Evolutionary conservation across 1,140 invertebrate species (phyloP).

Genomic region (Drosophila paulistorum): DNA sequence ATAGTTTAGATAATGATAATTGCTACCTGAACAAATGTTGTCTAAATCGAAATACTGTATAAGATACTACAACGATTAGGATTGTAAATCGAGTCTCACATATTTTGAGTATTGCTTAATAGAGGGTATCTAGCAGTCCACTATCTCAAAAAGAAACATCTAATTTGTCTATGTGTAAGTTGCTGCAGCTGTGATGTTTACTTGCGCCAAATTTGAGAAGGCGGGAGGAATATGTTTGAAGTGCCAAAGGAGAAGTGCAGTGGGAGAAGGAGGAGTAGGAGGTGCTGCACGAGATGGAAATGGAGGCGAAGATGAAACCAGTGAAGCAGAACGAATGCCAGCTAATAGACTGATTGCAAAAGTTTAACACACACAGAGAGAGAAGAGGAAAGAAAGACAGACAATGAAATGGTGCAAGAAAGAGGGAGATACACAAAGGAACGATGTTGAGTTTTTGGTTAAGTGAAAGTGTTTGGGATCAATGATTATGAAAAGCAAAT

Average conservation of each 20-base stretch:
- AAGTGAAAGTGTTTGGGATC: slow-evolving; percentile 65
- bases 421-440: slow-evolving; percentile 6
- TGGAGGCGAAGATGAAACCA: slow-evolving; percentile 36
- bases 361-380: slow-evolving; percentile 41
- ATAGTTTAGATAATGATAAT: too few relatives aligned
- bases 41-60: too few relatives aligned
- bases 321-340: slow-evolving; percentile 52
- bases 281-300: slow-evolving; percentile 10
- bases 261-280: neutral
- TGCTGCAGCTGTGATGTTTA: slow-evolving; percentile 63
- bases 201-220: slow-evolving; percentile 65
- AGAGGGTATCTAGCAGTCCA: neutral
- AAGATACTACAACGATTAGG: too few relatives aligned
- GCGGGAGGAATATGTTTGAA: slow-evolving; percentile 52
- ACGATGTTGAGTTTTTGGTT: slow-evolving; percentile 1
- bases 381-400: neutral
- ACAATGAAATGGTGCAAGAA: slow-evolving; percentile 6
- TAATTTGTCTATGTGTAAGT: slow-evolving; percentile 17
- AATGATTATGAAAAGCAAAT: slow-evolving; percentile 67
- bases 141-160: neutral
- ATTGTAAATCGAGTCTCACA: too few relatives aligned
- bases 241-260: slow-evolving; percentile 32
- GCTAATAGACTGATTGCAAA: slow-evolving; percentile 69
- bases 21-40: too few relatives aligned
- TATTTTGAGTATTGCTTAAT: too few relatives aligned